phyloP scores from a whole-genome alignment of 2,113 vertebrate genomes.

The Neotoma lepida region DNA sequence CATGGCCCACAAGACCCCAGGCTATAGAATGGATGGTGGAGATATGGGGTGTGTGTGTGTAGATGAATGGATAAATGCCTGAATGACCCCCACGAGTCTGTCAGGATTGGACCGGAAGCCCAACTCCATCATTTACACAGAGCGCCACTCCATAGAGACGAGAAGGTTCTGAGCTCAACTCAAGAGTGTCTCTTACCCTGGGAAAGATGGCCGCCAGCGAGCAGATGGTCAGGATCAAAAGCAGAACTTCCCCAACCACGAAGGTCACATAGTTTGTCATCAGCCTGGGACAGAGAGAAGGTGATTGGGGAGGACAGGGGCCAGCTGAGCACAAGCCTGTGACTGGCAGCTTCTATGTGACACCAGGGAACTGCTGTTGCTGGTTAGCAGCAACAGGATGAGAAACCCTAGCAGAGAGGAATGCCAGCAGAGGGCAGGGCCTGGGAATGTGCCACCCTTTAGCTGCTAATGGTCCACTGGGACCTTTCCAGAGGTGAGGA shows the following conservation, averaged over 20 bases:
- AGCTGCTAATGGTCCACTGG: background rate
- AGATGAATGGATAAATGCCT: background rate
- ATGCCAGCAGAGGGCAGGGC: background rate
- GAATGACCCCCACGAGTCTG: accelerated
- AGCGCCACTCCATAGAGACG: background rate
- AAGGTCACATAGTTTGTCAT: conserved; percentile 95
- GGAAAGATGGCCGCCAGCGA: conserved; percentile 95
- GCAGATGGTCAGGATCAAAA: conserved; percentile 93
- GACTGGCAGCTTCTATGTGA: accelerated
- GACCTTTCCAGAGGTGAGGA: background rate
- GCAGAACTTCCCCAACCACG: conserved; percentile 89
- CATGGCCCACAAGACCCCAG: too few species aligned
- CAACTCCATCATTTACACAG: background rate
- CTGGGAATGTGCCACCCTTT: background rate
- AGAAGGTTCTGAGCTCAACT: background rate
- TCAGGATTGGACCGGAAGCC: too few species aligned
- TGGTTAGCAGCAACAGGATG: background rate
- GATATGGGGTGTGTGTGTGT: background rate
- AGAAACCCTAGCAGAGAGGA: background rate
- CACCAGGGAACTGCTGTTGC: background rate
- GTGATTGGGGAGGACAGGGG: background rate
- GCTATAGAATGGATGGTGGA: background rate
- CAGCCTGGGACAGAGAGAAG: conserved; percentile 85
- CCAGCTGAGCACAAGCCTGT: background rate
- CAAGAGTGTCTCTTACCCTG: conserved; percentile 86